Evolutionary conservation across 2,113 vertebrate species (phyloP), one percentile per base, ranked within the genome.

Genomic region (Ammodytes marinus): DNA sequence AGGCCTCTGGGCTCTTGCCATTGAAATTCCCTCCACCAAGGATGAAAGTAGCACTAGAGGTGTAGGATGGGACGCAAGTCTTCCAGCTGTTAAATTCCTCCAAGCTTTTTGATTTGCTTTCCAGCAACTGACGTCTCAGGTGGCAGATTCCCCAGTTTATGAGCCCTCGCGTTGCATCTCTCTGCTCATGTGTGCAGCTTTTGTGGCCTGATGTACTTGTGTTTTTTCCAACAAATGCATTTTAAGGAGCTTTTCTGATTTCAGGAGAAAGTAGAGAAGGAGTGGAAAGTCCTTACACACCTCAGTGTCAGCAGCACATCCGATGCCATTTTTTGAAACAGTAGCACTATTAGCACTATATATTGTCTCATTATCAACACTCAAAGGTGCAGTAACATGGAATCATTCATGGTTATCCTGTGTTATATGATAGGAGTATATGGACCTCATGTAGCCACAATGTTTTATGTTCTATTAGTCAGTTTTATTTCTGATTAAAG

Each of bases 61-160:
- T 86, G 66, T 80, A 89, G 83, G 86, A 80, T 70, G 86, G 78
- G 81, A 86, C 87, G 79, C 76, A 70, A 86, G 86, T 93, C 92
- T 93, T 93, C 88, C 90, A 93, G 89, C 87, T 89, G 86, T 87
- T 92, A 80, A 84, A 90, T 86, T 92, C 83, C 82, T 87, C 85
- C 84, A 77, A 84, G 84, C 83, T 86, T 93, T 91, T 90, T 90
- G 72, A 90, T 86, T 89, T 90, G 69, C 84, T 90, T 88, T 93
- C 84, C 84, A 86, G 86, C 86, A 80, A 86, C 77, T 78, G 84
- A 87, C 90, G 90, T 93, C 94, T 95, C 94, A 92, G 93, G 93
- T 92, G 93, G 93, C 87, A 92, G 86, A 91, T 90, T 80, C 82
- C 84, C 79, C 79, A 69, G 79, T 92, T 92, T 92, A 92, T 92